Conservation (phyloP, 2,113 vertebrate species). For the Anthoscopus minutus region DNA sequence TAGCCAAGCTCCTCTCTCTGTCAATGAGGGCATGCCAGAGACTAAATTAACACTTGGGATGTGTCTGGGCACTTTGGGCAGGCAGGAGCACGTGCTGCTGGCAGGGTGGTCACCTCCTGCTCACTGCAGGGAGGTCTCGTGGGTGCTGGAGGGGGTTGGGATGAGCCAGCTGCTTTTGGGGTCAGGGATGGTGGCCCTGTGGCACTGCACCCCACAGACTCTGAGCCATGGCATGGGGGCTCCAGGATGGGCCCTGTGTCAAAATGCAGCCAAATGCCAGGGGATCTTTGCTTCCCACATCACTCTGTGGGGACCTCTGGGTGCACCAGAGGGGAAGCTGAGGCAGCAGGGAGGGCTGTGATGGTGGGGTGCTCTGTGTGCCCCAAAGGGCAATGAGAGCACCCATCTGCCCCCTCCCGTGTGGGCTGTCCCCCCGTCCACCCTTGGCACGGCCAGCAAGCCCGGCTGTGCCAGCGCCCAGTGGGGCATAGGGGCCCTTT, state of each 20-base stretch:
- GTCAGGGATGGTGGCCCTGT: rapidly evolving
- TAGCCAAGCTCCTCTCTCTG: neutral
- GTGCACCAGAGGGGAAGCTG: neutral
- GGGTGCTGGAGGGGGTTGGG: neutral
- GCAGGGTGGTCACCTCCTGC: neutral
- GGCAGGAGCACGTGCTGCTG: rapidly evolving
- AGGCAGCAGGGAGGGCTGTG: neutral
- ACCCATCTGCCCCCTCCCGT: rapidly evolving
- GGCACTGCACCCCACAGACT: neutral
- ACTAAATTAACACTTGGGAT: neutral
- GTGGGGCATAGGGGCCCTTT: neutral
- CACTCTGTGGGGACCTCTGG: rapidly evolving
- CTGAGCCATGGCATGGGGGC: rapidly evolving
- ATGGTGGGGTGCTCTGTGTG: neutral
- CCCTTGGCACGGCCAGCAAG: rapidly evolving
- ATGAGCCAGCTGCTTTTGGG: neutral
- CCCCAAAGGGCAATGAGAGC: neutral
- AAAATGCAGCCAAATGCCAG: too few species aligned
- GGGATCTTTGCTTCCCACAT: neutral
- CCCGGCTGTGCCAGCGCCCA: neutral
- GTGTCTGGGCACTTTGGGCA: neutral
- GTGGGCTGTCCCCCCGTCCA: neutral
- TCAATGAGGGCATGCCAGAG: neutral
- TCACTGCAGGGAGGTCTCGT: rapidly evolving
- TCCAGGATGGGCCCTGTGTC: neutral